These are phyloP conservation scores for Leptinotarsa lineolata DNA, from an alignment of 1,140 invertebrate genomes.

Conservation along the genomic window DNA sequence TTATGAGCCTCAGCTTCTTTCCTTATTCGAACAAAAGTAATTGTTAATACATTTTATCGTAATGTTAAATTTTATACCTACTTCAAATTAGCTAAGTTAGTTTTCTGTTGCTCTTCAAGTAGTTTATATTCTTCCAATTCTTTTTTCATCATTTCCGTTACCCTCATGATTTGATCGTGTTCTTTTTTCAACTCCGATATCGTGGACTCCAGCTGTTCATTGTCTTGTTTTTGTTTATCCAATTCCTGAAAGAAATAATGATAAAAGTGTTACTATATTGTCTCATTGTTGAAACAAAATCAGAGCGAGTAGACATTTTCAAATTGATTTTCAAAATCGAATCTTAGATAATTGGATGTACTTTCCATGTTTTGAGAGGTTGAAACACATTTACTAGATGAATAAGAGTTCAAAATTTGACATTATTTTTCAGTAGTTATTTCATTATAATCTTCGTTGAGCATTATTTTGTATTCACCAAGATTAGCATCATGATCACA, in stretches of 20 bases:
- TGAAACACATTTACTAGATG: no score
- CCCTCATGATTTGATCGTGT: constrained; percentile 65
- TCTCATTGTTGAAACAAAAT: background rate
- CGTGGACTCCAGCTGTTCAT: constrained; percentile 57
- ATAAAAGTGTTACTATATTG: background rate
- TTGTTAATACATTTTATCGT: background rate
- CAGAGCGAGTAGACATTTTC: no score
- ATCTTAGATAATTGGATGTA: no score
- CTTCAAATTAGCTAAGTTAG: constrained; percentile 61
- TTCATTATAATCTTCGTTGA: no score
- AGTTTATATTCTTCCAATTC: constrained; percentile 65
- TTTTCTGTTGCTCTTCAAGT: constrained; percentile 64
- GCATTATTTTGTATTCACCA: no score
- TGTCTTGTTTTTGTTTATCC: constrained; percentile 61
- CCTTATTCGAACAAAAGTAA: constrained; percentile 47
- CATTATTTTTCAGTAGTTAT: no score
- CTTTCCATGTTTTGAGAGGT: no score
- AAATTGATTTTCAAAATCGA: no score
- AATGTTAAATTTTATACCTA: constrained; percentile 22
- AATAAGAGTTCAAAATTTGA: no score
- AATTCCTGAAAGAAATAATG: constrained; percentile 55
- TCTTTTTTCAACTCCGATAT: constrained; percentile 62
- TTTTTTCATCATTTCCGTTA: constrained; percentile 67
- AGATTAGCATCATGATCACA: no score
- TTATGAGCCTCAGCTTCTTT: constrained; percentile 61